Percentiles rank a stretch among this genome's conserved stretches.
These are phyloP conservation scores for Eulemur mongoz DNA, from an alignment of 2,797 vertebrate species.

Conservation along the genomic window DNA sequence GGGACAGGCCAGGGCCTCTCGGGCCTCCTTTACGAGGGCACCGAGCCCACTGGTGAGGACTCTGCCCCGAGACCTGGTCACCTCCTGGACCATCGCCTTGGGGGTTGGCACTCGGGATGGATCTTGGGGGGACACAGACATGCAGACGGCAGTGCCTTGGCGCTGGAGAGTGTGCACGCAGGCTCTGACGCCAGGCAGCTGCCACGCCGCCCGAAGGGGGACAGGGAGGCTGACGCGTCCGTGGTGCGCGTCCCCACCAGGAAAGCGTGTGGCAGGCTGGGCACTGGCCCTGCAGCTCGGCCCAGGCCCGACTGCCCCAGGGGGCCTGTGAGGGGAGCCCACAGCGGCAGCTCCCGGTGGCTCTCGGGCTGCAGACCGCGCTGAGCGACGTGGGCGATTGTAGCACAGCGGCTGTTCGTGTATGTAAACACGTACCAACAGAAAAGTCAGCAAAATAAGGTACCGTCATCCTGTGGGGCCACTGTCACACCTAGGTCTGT, in stretches of 20 bases:
- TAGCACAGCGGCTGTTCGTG: too few relatives aligned
- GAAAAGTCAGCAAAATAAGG: neutral
- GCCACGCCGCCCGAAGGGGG: neutral
- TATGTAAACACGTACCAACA: neutral
- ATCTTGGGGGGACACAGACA: neutral
- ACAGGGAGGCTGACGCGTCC: neutral
- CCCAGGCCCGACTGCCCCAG: neutral
- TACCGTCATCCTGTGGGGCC: neutral
- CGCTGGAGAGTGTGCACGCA: neutral
- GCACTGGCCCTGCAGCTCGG: neutral
- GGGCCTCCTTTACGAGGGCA: neutral
- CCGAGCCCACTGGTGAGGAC: neutral
- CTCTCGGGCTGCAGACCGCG: too few relatives aligned
- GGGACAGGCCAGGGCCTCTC: neutral
- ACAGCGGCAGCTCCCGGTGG: neutral
- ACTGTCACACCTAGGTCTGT: fast-evolving
- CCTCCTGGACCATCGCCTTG: neutral
- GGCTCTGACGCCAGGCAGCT: neutral
- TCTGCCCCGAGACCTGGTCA: neutral
- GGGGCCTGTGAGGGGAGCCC: neutral
- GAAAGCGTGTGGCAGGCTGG: neutral
- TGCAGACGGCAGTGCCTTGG: neutral
- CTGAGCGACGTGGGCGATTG: too few relatives aligned
- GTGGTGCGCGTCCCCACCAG: neutral
- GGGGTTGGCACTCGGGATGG: neutral